These are phyloP conservation scores for Acromyrmex charruanus DNA, from an alignment of 1,140 invertebrate genomes.

Conservation along the genomic window DNA sequence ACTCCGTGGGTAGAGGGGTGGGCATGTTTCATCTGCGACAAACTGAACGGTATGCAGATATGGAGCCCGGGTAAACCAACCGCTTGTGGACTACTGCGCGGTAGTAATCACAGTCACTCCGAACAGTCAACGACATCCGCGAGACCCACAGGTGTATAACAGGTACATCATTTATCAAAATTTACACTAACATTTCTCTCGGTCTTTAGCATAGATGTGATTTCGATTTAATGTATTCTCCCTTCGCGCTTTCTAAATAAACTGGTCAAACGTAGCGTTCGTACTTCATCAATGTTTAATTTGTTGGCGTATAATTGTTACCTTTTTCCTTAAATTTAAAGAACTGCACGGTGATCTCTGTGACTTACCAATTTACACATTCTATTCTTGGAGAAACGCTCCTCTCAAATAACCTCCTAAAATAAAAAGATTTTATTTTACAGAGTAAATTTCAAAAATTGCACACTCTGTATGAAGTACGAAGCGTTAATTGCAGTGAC, in stretches of 20 bases:
- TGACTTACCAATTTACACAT: not conserved
- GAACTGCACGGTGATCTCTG: not conserved
- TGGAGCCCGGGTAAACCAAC: constrained; percentile 68
- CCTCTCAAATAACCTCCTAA: not conserved
- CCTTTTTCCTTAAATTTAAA: not conserved
- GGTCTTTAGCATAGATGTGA: not conserved
- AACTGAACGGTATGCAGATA: constrained; percentile 73
- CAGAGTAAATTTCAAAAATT: not conserved
- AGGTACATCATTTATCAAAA: constrained; percentile 58
- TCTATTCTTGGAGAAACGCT: not conserved
- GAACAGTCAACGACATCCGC: constrained; percentile 72
- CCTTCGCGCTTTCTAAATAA: not conserved
- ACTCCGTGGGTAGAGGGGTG: constrained; percentile 64
- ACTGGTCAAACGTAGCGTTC: not conserved
- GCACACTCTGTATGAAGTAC: not conserved
- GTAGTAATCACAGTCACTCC: constrained; percentile 77
- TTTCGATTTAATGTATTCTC: not conserved
- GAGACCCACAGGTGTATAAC: constrained; percentile 48
- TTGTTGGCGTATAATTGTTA: not conserved
- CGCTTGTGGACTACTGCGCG: constrained; percentile 60
- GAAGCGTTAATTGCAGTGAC: not conserved
- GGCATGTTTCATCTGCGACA: constrained; percentile 71
- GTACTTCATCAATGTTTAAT: not conserved
- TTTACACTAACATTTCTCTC: constrained; percentile 10
- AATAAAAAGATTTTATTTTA: not conserved